Evolutionary conservation across 2,797 vertebrate genomes (phyloP).

Genomic region (Mus minutoides): DNA sequence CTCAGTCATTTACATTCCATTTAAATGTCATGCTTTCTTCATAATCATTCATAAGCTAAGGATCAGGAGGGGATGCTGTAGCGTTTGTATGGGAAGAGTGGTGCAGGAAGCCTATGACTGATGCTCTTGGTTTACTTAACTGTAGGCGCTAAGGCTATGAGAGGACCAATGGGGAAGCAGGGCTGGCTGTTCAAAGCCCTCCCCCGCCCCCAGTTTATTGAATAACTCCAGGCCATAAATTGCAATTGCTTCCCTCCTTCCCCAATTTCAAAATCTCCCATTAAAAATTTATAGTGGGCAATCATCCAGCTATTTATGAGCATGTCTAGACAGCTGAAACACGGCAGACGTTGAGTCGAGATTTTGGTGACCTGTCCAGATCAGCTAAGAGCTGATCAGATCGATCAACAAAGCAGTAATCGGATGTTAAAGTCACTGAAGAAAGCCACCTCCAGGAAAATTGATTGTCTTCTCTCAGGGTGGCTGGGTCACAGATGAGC

Average conservation of each 20-base stretch:
- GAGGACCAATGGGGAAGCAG: background rate
- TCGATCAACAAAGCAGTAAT: slow-evolving; percentile 61
- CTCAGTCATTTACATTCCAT: background rate
- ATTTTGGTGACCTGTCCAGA: slow-evolving; percentile 69
- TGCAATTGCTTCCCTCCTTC: slow-evolving; percentile 71
- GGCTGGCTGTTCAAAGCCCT: background rate
- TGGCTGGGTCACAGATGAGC: slow-evolving; percentile 24
- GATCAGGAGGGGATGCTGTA: background rate
- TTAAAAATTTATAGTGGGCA: slow-evolving; percentile 80
- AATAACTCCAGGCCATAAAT: slow-evolving; percentile 61
- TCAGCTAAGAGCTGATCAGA: slow-evolving; percentile 53
- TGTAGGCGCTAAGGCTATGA: background rate
- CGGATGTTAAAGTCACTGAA: background rate
- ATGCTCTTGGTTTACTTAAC: background rate
- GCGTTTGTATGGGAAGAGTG: background rate
- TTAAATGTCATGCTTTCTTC: slow-evolving; percentile 2
- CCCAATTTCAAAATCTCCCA: slow-evolving; percentile 79
- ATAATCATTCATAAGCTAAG: slow-evolving; percentile 9
- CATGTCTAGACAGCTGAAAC: slow-evolving; percentile 80
- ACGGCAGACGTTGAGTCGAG: slow-evolving; percentile 42
- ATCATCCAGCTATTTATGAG: slow-evolving; percentile 80
- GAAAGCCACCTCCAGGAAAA: background rate
- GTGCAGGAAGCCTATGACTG: background rate
- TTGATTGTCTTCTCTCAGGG: background rate
- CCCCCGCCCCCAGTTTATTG: slow-evolving; percentile 29